Base-by-base conservation (phyloP, 1,140 invertebrate genomes). In the Drosophila hydei region DNA sequence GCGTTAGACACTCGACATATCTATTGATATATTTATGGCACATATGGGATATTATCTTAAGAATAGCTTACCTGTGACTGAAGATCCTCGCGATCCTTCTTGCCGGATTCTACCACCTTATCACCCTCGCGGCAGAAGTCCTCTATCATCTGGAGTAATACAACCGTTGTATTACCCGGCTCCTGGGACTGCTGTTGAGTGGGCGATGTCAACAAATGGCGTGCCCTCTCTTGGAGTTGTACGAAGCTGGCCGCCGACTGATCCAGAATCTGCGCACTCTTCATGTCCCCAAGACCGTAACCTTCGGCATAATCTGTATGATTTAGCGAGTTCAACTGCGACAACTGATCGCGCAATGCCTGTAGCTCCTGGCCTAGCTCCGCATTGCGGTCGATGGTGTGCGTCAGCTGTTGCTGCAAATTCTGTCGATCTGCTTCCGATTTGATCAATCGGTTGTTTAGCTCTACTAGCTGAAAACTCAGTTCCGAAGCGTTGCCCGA, bases 31-130 rank as follows among this genome's bases (percentile, higher is more conserved):
- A 11, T n/a, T 38, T 21, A 3, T 1, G 4, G 5, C 3, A 16
- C 3, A 33, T 33, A 11, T 11, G 30, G 0, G 9, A n/a, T 8
- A 18, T 0, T 14, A 18, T 43, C 16, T 0, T 27, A n/a, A 5
- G 43, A 0, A 7, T 8, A 2, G 64, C 89, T 89, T 91, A 96
- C 95, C 94, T 96, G 95, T 51, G 94, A 93, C 63, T 94, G 92
- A 33, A 96, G 90, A 91, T 97, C 96, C 77, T 95, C 94, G 51
- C 93, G 93, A 60, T 96, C 95, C 38, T 92, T 92, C 62, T 94
- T 94, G 25, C 93, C 92, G 12, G 93, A 93, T 58, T 96, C 95
- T 1, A 94, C 91, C 51, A 95, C 92, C 60, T 93, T 93, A 42
- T 95, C 94, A n/a, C 93, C 93, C 67, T 94, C 93, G 36, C 92